A percentile compares a stretch with the other conserved stretches of the same genome.
These are phyloP conservation scores for Teleogryllus occipitalis DNA, from an alignment of 1,140 invertebrate genomes.

Conservation along the genomic window DNA sequence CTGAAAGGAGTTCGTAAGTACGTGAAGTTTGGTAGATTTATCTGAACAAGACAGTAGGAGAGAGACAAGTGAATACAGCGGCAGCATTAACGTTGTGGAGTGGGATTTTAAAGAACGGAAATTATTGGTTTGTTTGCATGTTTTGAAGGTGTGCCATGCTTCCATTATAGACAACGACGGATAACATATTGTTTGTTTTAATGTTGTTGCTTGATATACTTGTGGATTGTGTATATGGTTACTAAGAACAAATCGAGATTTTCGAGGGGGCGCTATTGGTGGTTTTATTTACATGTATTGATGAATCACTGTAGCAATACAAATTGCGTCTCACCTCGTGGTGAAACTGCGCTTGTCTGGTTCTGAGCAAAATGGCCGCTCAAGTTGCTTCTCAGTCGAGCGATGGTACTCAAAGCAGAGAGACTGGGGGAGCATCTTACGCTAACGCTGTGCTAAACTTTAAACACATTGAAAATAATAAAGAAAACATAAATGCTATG, in stretches of 20 bases:
- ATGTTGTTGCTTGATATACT: background rate
- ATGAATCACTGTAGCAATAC: constrained; percentile 10
- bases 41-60: background rate
- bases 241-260: background rate
- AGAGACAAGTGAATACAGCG: background rate
- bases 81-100: background rate
- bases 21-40: background rate
- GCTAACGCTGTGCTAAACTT: constrained; percentile 41
- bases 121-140: background rate
- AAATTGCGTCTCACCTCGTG: constrained; percentile 20
- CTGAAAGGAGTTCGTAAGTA: background rate
- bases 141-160: constrained; percentile 18
- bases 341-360: constrained; percentile 16
- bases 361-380: constrained; percentile 28
- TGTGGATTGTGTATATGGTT: background rate
- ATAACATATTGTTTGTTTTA: constrained; percentile 21
- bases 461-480: constrained; percentile 39
- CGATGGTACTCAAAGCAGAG: constrained; percentile 27
- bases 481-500: constrained; percentile 39
- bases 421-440: constrained; percentile 38
- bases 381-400: constrained; percentile 27
- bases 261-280: background rate
- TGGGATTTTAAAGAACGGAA: background rate
- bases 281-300: background rate
- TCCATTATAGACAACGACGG: constrained; percentile 17